Evolutionary conservation across 2,888 invertebrate genomes (phyloP).

Genomic region (Mesopsocus fuscifrons): DNA sequence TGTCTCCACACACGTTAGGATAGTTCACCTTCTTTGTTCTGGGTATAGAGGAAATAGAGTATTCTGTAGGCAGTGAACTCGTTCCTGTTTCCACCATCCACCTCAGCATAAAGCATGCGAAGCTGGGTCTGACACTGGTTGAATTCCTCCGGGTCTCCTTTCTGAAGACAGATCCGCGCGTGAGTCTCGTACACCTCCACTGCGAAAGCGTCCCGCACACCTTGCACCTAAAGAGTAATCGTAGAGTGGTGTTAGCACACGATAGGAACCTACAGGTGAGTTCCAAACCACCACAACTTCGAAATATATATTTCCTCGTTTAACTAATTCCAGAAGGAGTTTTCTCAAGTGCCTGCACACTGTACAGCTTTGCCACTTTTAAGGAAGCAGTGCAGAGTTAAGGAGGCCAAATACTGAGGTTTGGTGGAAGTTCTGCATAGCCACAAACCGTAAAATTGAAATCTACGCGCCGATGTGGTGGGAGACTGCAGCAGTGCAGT

Average conservation of each 20-base stretch:
- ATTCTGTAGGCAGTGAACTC: conserved; percentile 96
- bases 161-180: conserved; percentile 92
- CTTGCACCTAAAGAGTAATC: conserved; percentile 57
- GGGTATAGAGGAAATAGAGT: conserved; percentile 94
- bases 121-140: conserved; percentile 99
- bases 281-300: too few species aligned
- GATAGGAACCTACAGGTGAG: neutral
- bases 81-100: conserved; percentile 52
- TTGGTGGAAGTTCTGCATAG: too few species aligned
- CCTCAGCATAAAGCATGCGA: conserved; percentile 77
- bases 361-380: too few species aligned
- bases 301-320: conserved; percentile 3
- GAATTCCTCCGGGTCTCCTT: conserved; percentile 96
- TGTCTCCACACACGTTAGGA: conserved; percentile 8
- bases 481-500: conserved; percentile 2
- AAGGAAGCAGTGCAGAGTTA: too few species aligned
- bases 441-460: too few species aligned
- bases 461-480: too few species aligned
- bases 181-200: conserved; percentile 99
- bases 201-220: conserved; percentile 83
- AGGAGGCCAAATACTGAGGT: too few species aligned
- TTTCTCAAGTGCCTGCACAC: too few species aligned
- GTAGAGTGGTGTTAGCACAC: neutral
- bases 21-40: conserved; percentile 74
- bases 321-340: neutral